Evolutionary conservation across 2,888 invertebrate species (phyloP), one percentile per base, ranked within the genome.

Genomic region (Tupiocoris notatus): DNA sequence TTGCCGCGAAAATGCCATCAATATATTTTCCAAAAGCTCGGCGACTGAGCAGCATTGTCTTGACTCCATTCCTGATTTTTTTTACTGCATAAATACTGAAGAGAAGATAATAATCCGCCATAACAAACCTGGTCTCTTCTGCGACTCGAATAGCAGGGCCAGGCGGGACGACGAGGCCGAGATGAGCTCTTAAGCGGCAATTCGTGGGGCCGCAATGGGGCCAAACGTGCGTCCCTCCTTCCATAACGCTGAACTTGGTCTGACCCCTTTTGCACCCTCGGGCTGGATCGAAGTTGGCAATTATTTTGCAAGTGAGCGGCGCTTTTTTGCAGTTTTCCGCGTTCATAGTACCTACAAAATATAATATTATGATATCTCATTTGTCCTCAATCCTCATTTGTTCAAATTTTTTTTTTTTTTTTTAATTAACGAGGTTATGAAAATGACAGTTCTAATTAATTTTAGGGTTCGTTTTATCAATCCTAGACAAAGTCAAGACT

Each of bases 151-250:
- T 87, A 77, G 85, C 88, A 0, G 93, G 91, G 77, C 90, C 88
- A 58, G 87, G 83, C 63, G 94, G 93, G 39, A 94, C 90, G 82
- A 89, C 88, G 18, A 96, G 88, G 2, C 93, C 95, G 76, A 96
- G 86, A 85, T 96, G 95, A 79, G 92, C 90, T 79, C 95, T 86
- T 76, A 96, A 85, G 62, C 95, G 87, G 83, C 94, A 94, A 85
- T 96, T 96, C 57, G 95, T 95, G 66, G 94, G 94, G 0, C 94
- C 95, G 81, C 94, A 93, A 84, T 96, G 95, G 0, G 95, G 90
- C 86, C 93, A 91, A 9, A 96, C 91, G 82, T 94, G 94, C 0
- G 94, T 93, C 2, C 91, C 91, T 1, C 92, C 89, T 81, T 89
- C 88, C 90, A 96, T 91, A 3, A 92, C 88, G 81, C 95, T 95